Evolutionary conservation across 2,113 vertebrate genomes (phyloP).

Genomic region (Cygnus atratus): DNA sequence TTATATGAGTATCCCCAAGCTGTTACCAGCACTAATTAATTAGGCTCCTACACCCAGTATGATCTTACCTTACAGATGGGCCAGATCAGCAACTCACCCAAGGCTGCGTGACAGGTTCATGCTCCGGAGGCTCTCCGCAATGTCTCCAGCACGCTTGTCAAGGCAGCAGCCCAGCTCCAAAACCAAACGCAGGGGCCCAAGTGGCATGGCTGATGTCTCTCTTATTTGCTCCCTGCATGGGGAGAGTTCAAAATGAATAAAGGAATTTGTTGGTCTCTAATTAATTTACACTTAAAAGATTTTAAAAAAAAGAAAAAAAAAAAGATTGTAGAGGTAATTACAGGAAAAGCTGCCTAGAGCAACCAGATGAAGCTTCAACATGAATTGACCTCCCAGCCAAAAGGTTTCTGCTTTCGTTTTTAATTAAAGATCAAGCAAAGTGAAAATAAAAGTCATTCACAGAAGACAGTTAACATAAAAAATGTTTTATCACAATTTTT

Average conservation of each 20-base stretch:
- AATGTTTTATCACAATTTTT: fast-evolving
- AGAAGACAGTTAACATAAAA: background rate
- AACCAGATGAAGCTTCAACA: background rate
- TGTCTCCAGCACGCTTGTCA: background rate
- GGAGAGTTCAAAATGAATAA: background rate
- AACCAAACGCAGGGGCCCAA: background rate
- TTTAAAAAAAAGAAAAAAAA: background rate
- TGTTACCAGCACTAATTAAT: slow-evolving; percentile 37
- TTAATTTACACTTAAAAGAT: background rate
- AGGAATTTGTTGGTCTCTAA: background rate
- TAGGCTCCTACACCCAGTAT: slow-evolving; percentile 39
- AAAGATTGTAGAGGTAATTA: background rate
- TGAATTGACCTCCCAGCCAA: background rate
- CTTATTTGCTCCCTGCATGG: background rate
- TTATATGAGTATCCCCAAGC: background rate
- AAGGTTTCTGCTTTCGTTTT: background rate
- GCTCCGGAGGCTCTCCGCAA: background rate
- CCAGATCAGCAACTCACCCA: background rate
- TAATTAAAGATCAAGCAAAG: background rate
- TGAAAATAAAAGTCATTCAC: background rate
- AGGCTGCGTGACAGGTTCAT: slow-evolving; percentile 15
- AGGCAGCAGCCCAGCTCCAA: background rate
- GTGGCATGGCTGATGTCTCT: background rate
- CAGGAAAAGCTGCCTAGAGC: background rate
- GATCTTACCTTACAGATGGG: background rate